Evolutionary conservation across 23 tunicate species (phyloP).

Genomic region (Phallusia fumigata): DNA sequence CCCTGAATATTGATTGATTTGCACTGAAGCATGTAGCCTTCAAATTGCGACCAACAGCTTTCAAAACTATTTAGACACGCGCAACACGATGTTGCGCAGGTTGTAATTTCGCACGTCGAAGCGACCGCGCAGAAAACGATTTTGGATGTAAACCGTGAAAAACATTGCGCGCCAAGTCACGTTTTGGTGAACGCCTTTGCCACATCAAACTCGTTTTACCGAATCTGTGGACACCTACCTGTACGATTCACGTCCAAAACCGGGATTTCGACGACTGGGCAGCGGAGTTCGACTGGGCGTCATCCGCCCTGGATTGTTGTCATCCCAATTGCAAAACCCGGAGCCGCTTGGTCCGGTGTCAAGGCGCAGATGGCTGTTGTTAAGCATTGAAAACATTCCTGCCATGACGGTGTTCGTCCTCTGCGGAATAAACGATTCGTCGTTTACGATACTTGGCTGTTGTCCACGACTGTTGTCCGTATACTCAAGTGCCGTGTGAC

Average conservation of each 20-base stretch:
- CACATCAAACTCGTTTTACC: background rate
- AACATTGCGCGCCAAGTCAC: background rate
- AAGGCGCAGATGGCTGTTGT: conserved; percentile 11
- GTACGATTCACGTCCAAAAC: background rate
- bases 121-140: no score
- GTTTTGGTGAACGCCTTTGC: background rate
- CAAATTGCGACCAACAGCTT: no score
- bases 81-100: no score
- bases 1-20: no score
- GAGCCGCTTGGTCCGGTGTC: background rate
- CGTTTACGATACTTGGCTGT: no score
- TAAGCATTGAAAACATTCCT: conserved; percentile 32
- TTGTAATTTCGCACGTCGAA: no score
- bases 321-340: conserved; percentile 17
- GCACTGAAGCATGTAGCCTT: no score
- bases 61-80: no score
- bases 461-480: no score
- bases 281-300: conserved; percentile 20
- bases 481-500: no score
- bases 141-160: background rate
- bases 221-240: background rate
- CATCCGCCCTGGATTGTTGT: background rate
- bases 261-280: background rate
- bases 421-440: background rate
- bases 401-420: conserved; percentile 34